Conservation (phyloP, 2,888 invertebrate species). For the Volucella bombylans region DNA sequence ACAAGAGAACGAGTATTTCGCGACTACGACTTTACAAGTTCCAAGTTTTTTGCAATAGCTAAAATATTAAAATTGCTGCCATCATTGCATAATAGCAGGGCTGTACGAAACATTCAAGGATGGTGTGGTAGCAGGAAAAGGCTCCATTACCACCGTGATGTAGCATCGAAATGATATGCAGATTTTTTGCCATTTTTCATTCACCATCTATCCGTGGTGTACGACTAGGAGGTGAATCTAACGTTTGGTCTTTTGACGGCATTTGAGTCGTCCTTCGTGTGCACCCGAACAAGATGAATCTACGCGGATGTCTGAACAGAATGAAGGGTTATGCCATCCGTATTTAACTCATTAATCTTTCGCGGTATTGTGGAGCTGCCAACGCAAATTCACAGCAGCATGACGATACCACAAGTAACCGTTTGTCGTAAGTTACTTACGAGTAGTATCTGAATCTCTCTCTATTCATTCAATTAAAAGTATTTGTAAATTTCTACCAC, state of each 20-base stretch:
- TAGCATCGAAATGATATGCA: conserved; percentile 71
- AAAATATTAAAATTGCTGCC: conserved; percentile 71
- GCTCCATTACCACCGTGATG: conserved; percentile 70
- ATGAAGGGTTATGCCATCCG: conserved; percentile 70
- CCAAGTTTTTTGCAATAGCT: conserved; percentile 52
- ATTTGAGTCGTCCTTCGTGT: conserved; percentile 38
- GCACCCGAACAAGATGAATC: conserved; percentile 13
- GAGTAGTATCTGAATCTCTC: conserved; percentile 33
- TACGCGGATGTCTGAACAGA: neutral
- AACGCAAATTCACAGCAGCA: conserved; percentile 55
- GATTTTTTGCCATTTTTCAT: conserved; percentile 74
- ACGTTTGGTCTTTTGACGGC: conserved; percentile 56
- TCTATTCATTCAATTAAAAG: conserved; percentile 69
- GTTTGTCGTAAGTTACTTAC: conserved; percentile 58
- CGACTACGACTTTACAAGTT: conserved; percentile 42
- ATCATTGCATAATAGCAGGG: conserved; percentile 72
- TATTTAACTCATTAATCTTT: conserved; percentile 73
- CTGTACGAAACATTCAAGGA: conserved; percentile 56
- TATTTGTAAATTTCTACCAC: conserved; percentile 46
- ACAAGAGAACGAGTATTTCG: conserved; percentile 53
- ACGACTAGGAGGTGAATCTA: conserved; percentile 39
- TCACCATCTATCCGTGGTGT: conserved; percentile 44
- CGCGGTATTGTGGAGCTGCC: conserved; percentile 72
- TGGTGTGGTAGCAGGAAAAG: conserved; percentile 51
- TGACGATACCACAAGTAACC: conserved; percentile 62